Evolutionary conservation across 1,140 invertebrate genomes (phyloP).

Genomic region (Sitodiplosis mosellana): DNA sequence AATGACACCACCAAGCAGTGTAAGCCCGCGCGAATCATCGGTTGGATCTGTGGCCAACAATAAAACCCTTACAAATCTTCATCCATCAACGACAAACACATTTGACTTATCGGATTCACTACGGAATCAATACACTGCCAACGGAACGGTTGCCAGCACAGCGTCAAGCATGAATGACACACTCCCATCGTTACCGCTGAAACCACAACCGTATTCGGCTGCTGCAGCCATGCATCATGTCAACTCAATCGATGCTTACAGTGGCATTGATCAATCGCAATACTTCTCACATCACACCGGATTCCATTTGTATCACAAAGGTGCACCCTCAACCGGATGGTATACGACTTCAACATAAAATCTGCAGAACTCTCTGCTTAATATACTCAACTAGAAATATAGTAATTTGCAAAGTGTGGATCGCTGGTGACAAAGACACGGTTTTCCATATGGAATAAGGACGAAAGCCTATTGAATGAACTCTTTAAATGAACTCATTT

Average conservation of each 20-base stretch:
- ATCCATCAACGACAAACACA: constrained; percentile 24
- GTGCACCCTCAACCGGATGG: constrained; percentile 43
- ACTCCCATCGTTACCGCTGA: constrained; percentile 60
- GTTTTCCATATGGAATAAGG: no score
- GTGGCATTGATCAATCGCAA: constrained; percentile 55
- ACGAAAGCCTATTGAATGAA: no score
- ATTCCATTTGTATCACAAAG: constrained; percentile 73
- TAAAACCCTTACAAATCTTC: constrained; percentile 31
- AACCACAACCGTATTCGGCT: constrained; percentile 74
- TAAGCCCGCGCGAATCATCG: constrained; percentile 61
- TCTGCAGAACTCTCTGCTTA: no score
- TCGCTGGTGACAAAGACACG: no score
- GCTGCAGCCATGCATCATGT: constrained; percentile 30
- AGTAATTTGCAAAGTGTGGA: no score
- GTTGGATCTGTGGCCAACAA: constrained; percentile 34
- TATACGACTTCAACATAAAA: constrained; percentile 59
- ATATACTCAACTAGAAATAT: no score
- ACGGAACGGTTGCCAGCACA: constrained; percentile 30
- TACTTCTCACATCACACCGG: constrained; percentile 66
- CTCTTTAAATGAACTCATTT: no score
- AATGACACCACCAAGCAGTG: constrained; percentile 88
- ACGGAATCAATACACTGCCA: constrained; percentile 18
- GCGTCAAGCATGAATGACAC: no score
- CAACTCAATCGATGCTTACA: constrained; percentile 35
- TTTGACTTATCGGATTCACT: constrained; percentile 25